Evolutionary conservation across 2,113 vertebrate genomes (phyloP).

Genomic region (Coracopsis vasa): DNA sequence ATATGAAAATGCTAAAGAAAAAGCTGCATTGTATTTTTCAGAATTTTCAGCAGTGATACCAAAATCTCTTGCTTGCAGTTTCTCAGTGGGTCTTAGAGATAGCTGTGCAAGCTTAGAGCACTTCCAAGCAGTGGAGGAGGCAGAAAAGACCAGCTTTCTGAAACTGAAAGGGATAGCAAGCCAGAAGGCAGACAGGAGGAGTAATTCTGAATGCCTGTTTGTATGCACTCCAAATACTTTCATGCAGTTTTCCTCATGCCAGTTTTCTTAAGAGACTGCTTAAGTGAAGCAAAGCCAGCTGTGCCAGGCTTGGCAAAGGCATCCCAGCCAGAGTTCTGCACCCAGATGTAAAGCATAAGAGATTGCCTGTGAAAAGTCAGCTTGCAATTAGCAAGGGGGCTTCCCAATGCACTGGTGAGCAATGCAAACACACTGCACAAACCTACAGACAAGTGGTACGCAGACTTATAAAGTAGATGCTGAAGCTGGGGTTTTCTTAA

Average conservation of each 20-base stretch:
- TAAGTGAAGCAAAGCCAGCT: constrained; percentile 18
- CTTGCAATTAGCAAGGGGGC: neutral
- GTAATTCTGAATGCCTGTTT: neutral
- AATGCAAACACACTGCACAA: neutral
- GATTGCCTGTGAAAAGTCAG: neutral
- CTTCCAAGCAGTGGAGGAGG: neutral
- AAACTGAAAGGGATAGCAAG: neutral
- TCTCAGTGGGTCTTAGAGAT: neutral
- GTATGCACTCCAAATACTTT: neutral
- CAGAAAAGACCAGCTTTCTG: neutral
- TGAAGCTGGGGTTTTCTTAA: neutral
- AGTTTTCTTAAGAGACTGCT: constrained; percentile 21
- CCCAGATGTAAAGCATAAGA: neutral
- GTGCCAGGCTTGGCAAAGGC: constrained; percentile 25
- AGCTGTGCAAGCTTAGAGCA: neutral
- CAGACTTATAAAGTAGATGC: neutral
- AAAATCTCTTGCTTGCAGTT: neutral
- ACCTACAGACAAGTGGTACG: neutral
- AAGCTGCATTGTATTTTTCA: neutral
- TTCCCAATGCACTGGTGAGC: neutral
- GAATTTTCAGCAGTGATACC: neutral
- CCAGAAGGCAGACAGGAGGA: neutral
- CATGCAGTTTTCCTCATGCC: neutral
- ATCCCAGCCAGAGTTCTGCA: neutral
- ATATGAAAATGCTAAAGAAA: neutral